Evolutionary conservation across 2,888 invertebrate species (phyloP), one percentile per base, ranked within the genome.

Genomic region (Pyrochroa serraticornis): DNA sequence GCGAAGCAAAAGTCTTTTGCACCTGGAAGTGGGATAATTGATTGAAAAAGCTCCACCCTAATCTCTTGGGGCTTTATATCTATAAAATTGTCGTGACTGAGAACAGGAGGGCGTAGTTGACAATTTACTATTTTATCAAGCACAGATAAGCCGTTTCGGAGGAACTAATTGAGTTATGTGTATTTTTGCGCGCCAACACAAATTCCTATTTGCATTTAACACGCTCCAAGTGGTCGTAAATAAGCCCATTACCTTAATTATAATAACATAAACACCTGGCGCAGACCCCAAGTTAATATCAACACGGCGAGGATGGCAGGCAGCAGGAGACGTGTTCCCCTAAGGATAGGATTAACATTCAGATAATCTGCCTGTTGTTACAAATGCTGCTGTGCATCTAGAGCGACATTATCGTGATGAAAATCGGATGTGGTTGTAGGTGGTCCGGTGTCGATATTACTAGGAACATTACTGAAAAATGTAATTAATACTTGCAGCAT

Each of bases 241-340:
- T 67, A 68, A 67, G 63, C 65, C 63, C 69, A 69, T 69, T 68
- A 68, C 64, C 62, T 64, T 64, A 67, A 68, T 68, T 69, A 61
- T 68, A 65, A 67, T 64, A 65, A 68, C 68, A 65, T 68, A 69
- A 69, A 67, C 68, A 69, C 69, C 69, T 68, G 67, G 52, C 51
- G 46, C 44, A 61, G 59, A 55, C 59, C 62, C 58, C 52, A 62
- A 62, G 54, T 61, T 61, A 61, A 61, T 61, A 61, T 61, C 61
- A 61, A 61, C 61, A 61, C 13, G 39, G 12, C 31, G 31, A 8
- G 8, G 10, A 39, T 41, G 39, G 50, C 39, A 36, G 54, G 42
- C 42, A 46, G 51, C 46, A 50, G 49, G 45, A 60, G 57, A 48
- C 51, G 59, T 14, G 13, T 36, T 43, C 41, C 52, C 61, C 49